Base-by-base conservation (phyloP, 2,113 vertebrate species). In the Urocitellus parryii region DNA sequence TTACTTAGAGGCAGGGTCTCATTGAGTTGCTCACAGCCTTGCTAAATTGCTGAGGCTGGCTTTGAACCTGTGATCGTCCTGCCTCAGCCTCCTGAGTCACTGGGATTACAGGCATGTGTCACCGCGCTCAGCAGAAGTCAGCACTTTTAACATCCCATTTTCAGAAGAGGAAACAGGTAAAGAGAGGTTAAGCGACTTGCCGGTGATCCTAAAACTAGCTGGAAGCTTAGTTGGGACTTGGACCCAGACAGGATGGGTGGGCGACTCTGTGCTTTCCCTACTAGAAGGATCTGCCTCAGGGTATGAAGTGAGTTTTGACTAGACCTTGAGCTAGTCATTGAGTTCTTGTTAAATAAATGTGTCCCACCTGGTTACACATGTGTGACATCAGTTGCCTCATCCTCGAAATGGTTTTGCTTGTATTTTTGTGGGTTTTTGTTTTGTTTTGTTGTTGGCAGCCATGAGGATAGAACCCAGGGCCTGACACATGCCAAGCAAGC, bases 141-240 rank as follows among this genome's bases (percentile, higher is more conserved):
- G 27, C n/a, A 48, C 56, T 14, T 2, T 76, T 37, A 67, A 56
- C 42, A 72, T 13, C 77, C n/a, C 34, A 4, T 83, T 53, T 72
- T 88, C 87, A 91, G 78, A 93, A 88, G 79, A 32, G 88, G 37
- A 89, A 94, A 80, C 37, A 91, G 78, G 29, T 48, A 37, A 8
- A 5, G 8, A 51, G 32, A 58, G 8, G 25, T 51, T 27, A 58
- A 39, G 58, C 32, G 77, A 80, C 5, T 8, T 34, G 22, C 32
- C 20, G 24, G 24, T 56, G 73, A 39, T 48, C 61, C n/a, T 42
- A 14, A 34, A 24, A 58, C 18, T 48, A 53, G 25, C 74, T 16
- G 51, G n/a, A 42, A 86, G 27, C n/a, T 29, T 24, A 61, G 24
- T 37, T 25, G 45, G 53, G 63, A 70, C 42, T 73, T 3, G 24